Base-by-base conservation (phyloP, 35 echinoderm and acorn worm genomes). In the Hemicentrotus pulcherrimus region DNA sequence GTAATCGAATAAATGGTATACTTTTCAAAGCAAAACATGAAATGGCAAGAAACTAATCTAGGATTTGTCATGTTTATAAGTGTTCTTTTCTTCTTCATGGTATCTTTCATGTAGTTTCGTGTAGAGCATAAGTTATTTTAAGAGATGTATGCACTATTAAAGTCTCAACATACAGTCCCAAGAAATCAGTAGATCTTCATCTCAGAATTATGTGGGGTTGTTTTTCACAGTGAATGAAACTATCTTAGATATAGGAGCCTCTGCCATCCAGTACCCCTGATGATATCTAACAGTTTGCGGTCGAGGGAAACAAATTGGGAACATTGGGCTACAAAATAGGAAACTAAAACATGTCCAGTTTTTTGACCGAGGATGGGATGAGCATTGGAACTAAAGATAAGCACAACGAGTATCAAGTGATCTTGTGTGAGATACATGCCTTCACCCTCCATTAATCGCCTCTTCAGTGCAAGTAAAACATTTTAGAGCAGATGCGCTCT, bases 351-450 rank as follows among this genome's bases (percentile, higher is more conserved):
- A 22, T 78, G 65, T 78, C 65, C 65, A 78, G 65, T 78, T 55
- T 55, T 15, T 78, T 22, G 65, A 28, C 65, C 65, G 3, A 78
- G 65, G 19, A 78, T 78, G 65, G 65, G 22, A 78, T 18, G 19
- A 8, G 65, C 65, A n/a, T 28, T 15, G 24, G 24, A 78, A 78
- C 4, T 41, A 41, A n/a, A 78, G 65, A 78, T 78, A 78, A 78
- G 65, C 65, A 18, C 65, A 78, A 78, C 18, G 65, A 78, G 65
- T 78, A 78, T 78, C 22, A 78, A 78, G 65, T 78, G 65, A 78
- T 78, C 65, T 78, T 78, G 65, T 78, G 28, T 78, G 65, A 78
- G 65, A 78, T 78, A 78, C 65, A 78, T 78, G 65, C 28, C 65
- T 78, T 78, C 28, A 78, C 65, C 65, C 65, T 78, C 65, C 65